A percentile compares a stretch with the other conserved stretches of the same genome.
These are phyloP conservation scores for Micropoecilia bifurca DNA, from an alignment of 2,797 vertebrate species.

Conservation along the genomic window DNA sequence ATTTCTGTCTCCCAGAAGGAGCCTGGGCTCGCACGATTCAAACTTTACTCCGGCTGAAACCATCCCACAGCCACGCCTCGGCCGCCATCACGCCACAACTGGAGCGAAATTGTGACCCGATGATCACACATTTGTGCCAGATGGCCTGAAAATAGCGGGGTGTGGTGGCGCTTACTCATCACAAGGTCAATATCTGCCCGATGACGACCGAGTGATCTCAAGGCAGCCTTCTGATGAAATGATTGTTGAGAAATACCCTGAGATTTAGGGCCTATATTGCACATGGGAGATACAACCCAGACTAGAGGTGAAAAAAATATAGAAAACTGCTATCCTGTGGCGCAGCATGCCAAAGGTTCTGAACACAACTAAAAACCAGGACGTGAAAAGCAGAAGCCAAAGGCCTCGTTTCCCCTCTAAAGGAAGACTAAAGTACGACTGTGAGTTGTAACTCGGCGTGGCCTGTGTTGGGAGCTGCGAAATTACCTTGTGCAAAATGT, in stretches of 20 bases:
- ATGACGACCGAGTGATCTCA: conserved; percentile 59
- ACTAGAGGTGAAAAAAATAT: conserved; percentile 35
- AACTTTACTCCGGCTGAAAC: conserved; percentile 5
- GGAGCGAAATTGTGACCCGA: conserved; percentile 41
- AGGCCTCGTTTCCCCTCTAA: not conserved
- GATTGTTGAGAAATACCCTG: conserved; percentile 67
- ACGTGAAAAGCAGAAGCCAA: conserved; percentile 48
- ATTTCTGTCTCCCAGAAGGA: too few species aligned
- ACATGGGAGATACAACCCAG: conserved; percentile 69
- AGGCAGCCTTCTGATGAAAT: conserved; percentile 74
- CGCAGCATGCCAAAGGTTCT: conserved; percentile 30
- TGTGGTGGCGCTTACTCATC: conserved; percentile 57
- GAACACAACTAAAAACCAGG: conserved; percentile 51
- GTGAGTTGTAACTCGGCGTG: conserved; percentile 29
- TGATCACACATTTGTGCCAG: conserved; percentile 38
- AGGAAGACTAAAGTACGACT: conserved; percentile 27
- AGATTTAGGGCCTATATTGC: conserved; percentile 55
- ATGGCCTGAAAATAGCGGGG: conserved; percentile 47
- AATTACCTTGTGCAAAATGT: conserved; percentile 55
- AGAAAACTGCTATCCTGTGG: conserved; percentile 22
- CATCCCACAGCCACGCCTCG: not conserved
- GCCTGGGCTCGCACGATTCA: not conserved
- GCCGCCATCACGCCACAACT: conserved; percentile 13
- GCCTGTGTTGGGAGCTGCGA: conserved; percentile 45
- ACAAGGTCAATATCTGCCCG: conserved; percentile 73